phyloP scores from a whole-genome alignment of 2,797 vertebrate species.

The Falco biarmicus region DNA sequence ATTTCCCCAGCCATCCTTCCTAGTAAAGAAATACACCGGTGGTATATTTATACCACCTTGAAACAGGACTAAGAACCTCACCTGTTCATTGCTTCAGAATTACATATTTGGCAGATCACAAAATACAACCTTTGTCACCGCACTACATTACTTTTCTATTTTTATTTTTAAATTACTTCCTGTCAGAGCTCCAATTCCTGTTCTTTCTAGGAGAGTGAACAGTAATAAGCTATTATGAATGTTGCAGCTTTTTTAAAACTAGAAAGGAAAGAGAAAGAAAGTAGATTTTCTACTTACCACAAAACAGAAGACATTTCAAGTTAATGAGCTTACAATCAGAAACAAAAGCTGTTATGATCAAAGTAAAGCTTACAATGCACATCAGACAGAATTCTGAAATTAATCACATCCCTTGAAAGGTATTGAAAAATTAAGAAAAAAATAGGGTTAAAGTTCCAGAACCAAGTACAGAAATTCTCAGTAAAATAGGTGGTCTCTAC shows the following conservation, averaged over 20 bases:
- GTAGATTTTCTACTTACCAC: neutral
- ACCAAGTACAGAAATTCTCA: neutral
- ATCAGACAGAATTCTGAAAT: neutral
- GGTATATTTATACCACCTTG: neutral
- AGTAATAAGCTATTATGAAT: neutral
- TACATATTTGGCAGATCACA: neutral
- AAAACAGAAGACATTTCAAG: neutral
- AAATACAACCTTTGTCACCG: neutral
- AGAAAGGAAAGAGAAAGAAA: neutral
- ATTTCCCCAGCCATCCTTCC: neutral
- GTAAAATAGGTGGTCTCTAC: neutral
- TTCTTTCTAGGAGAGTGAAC: neutral
- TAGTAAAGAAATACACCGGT: neutral
- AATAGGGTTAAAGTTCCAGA: neutral
- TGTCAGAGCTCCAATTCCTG: neutral
- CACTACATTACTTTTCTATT: neutral
- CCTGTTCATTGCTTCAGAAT: neutral
- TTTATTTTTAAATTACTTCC: neutral
- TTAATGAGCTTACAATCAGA: neutral
- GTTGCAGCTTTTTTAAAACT: neutral
- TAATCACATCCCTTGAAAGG: neutral
- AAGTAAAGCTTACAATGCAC: neutral
- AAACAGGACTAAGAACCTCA: neutral
- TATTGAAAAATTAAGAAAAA: neutral
- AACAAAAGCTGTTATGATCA: neutral